Percentiles rank a stretch among this genome's conserved stretches.
Evolutionary conservation across 2,888 invertebrate genomes (phyloP).

Genomic region (Papilio protenor): DNA sequence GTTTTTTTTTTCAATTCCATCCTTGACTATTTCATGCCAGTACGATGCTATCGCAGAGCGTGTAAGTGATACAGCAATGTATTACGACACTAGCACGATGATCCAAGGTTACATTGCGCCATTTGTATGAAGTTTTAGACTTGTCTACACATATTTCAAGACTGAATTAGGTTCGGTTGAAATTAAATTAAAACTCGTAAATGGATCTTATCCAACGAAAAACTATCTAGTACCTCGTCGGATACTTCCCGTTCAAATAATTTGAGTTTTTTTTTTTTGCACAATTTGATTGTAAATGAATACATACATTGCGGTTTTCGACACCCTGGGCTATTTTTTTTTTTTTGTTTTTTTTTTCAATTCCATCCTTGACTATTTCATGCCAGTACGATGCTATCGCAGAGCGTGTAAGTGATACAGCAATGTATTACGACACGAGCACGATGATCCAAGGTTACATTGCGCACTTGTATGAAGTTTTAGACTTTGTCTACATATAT

Average conservation of each 20-base stretch:
- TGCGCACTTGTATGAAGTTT: background rate
- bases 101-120: constrained; percentile 33
- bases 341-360: background rate
- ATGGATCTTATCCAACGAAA: too few species aligned
- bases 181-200: too few species aligned
- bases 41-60: background rate
- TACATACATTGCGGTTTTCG: background rate
- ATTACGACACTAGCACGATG: constrained; percentile 27
- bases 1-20: too few species aligned
- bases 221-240: background rate
- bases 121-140: background rate
- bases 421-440: constrained; percentile 24
- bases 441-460: constrained; percentile 36
- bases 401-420: constrained; percentile 13
- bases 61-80: constrained; percentile 20
- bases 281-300: background rate
- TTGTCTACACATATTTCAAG: background rate
- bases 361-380: background rate
- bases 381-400: background rate
- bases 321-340: background rate
- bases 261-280: too few species aligned
- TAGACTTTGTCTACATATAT: background rate
- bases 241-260: too few species aligned
- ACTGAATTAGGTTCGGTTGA: background rate
- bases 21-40: background rate